Base-by-base conservation (phyloP, 2,888 invertebrate species). In the Acanthosepion lycidas region DNA sequence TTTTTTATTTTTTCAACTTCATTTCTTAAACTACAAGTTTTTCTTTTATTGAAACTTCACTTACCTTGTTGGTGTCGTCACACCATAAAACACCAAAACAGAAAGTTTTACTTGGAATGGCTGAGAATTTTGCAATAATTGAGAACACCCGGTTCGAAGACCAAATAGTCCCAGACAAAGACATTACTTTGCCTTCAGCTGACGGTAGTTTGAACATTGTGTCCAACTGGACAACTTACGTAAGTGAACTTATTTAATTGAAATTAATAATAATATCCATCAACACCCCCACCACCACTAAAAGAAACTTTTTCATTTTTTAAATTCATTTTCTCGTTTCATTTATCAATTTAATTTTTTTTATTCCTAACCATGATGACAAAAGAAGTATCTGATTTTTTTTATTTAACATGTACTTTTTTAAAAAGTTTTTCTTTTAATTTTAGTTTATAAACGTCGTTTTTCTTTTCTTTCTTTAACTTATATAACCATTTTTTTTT, bases 111-210 rank as follows among this genome's bases (percentile, higher is more conserved):
- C 93, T 26, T 93, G 93, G 91, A 95, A 97, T 97, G 97, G 97
- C 96, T 95, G 96, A 96, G 95, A 95, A 95, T 95, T 95, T 95
- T 94, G 94, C 95, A 78, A 95, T 95, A 94, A 95, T 95, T 91
- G 96, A 96, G 94, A 95, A 95, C 95, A 96, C 96, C 95, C 95
- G 96, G 94, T 96, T 96, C 95, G 96, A 96, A 95, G 97, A 97
- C 95, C 97, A 97, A 95, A 97, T 97, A 95, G 97, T 97, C n/a
- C 97, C 97, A 1, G 97, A 97, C 94, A 96, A 96, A 55, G 96
- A 97, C 95, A 96, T 96, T 94, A 96, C 96, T 95, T 96, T 97
- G 94, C 95, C 96, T 53, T 95, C 96, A 42, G 42, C 42, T 3
- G 96, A 12, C 78, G 33, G n/a, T n/a, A 78, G 33, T n/a, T 33